Conservation (phyloP, 2,113 vertebrate genomes). For the Lophochroa leadbeateri region DNA sequence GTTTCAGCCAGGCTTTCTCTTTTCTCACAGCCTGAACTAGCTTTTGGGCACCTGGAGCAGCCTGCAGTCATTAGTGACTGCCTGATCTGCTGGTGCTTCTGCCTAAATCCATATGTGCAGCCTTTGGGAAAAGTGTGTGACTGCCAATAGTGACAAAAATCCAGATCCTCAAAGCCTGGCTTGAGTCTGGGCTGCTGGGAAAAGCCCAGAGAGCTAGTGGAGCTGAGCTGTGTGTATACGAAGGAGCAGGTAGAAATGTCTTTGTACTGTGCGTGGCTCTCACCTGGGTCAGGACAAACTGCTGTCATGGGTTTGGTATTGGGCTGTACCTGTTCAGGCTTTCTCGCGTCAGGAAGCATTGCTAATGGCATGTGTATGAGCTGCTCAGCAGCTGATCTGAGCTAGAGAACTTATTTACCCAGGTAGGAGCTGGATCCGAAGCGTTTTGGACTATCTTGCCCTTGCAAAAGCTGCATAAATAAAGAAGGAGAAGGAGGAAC, state of each 20-base stretch:
- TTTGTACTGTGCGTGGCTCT: neutral
- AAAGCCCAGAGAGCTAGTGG: neutral
- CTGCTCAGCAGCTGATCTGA: neutral
- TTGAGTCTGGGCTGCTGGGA: neutral
- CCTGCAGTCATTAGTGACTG: neutral
- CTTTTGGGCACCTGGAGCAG: neutral
- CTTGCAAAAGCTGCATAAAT: neutral
- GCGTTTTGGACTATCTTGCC: neutral
- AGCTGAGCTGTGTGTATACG: neutral
- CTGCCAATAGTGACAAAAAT: neutral
- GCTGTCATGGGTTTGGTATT: fast-evolving
- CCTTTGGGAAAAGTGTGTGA: neutral
- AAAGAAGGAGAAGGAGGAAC: neutral
- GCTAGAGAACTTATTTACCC: neutral
- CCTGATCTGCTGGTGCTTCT: neutral
- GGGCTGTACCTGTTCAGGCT: neutral
- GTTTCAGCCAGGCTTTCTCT: neutral
- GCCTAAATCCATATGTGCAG: neutral
- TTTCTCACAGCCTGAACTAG: neutral
- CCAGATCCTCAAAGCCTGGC: neutral
- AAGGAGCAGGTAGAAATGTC: neutral
- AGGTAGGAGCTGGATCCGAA: neutral
- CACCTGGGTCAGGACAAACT: neutral
- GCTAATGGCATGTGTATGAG: fast-evolving
- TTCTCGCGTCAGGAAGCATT: neutral